Evolutionary conservation across 2,888 invertebrate species (phyloP), one percentile per base, ranked within the genome.

Genomic region (Oscheius sp.): DNA sequence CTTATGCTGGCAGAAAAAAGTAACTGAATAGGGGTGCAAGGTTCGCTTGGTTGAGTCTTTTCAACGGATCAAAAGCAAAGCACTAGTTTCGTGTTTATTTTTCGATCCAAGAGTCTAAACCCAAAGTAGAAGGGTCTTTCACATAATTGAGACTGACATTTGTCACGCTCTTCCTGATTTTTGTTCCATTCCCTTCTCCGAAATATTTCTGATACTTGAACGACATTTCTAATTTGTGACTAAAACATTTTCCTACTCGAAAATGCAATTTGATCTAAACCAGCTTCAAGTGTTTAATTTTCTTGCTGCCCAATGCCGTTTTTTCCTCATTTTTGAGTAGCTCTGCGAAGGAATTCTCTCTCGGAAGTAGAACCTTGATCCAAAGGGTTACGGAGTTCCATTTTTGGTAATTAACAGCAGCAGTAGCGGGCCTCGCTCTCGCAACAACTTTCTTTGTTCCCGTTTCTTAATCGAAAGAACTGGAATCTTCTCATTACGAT

Each of bases 51-150:
- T 61, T 61, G 61, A 15, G 12, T 27, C n/a, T 20, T 45, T 45
- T 55, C 17, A 55, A 55, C 15, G 55, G 31, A 34, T 42, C 45
- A 23, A 23, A 58, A 42, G 39, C 27, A 29, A 17, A 45, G 61
- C 61, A 29, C 61, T 15, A 61, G 45, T 25, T n/a, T 42, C 61
- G 25, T 61, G 61, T 61, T 61, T 61, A 61, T 61, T 61, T 61
- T 61, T 61, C 61, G 3, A 42, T 61, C 27, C 42, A 29, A 45
- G 61, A 17, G 45, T 27, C 61, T 61, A 61, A 42, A 61, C 45
- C 45, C 61, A 61, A 25, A 20, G 10, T 34, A 23, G 55, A 12
- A 55, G 3, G 25, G 55, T 17, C 48, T 25, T 15, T 34, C 55
- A 34, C 55, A 15, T 55, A 55, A 55, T 55, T 55, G 55, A n/a